Evolutionary conservation across 2,797 vertebrate species (phyloP), one percentile per base, ranked within the genome.

Genomic region (Cuculus canorus): DNA sequence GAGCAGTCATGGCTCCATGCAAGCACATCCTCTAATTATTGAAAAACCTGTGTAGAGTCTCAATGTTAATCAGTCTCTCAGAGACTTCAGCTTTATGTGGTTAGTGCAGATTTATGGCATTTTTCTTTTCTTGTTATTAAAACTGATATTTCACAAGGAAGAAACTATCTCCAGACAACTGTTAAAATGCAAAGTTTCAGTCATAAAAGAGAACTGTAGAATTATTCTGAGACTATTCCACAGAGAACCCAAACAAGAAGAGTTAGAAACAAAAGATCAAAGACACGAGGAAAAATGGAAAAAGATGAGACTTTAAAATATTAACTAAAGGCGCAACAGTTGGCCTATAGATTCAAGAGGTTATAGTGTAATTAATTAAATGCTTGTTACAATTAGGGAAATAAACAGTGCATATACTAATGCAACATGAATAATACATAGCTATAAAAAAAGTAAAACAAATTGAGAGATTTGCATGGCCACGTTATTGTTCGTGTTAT

Each of bases 51-150:
- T 98, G 97, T 97, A 93, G 97, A 98, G 98, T 96, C 98, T 98
- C 98, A 98, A 98, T 99, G 98, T 98, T 99, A 99, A 99, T 99
- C 99, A 99, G 99, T 99, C 99, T 99, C 99, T 98, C 96, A 97
- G 99, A 99, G 99, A 99, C 98, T 98, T 98, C 95, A 93, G 97
- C 97, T 98, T 98, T 98, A 98, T 98, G 98, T 98, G 98, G 97
- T 99, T 99, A 98, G 98, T 97, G 97, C 97, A 98, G 98, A 99
- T 99, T 99, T 98, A 98, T 97, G 97, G 98, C 98, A 98, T 97
- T 98, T 98, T 98, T 97, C 97, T 98, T 98, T 98, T 98, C 97
- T 98, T 98, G 98, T 99, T 99, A 99, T 99, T 99, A 99, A 99
- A 99, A 98, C 98, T 98, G 98, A 99, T 99, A 98, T 98, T 98